Evolutionary conservation across 2,113 vertebrate genomes (phyloP).

Genomic region (Brachirus orientalis): DNA sequence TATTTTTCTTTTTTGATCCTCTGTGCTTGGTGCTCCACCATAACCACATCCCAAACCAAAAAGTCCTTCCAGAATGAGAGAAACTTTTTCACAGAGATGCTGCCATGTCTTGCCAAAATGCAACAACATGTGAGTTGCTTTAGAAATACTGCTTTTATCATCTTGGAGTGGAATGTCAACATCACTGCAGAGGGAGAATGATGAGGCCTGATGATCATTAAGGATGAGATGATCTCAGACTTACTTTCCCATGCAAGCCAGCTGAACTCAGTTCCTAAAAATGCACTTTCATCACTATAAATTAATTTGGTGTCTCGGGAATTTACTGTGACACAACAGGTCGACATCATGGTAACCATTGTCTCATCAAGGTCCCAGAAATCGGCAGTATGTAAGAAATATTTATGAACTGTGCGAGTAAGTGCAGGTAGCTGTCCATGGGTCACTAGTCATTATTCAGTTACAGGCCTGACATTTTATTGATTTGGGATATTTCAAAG

Average conservation of each 20-base stretch:
- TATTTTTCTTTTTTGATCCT: background rate
- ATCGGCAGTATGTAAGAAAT: slow-evolving; percentile 18
- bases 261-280: background rate
- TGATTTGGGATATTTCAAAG: slow-evolving; percentile 39
- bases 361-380: slow-evolving; percentile 21
- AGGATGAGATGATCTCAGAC: too few species aligned
- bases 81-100: background rate
- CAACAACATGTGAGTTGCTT: background rate
- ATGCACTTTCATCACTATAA: too few species aligned
- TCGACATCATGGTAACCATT: slow-evolving; percentile 16
- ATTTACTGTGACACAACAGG: too few species aligned
- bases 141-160: slow-evolving; percentile 6
- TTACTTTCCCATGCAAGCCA: slow-evolving; percentile 10
- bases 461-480: slow-evolving; percentile 24
- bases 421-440: slow-evolving; percentile 26
- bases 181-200: slow-evolving; percentile 10
- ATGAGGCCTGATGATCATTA: too few species aligned
- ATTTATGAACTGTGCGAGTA: slow-evolving; percentile 27
- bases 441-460: slow-evolving; percentile 30
- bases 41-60: background rate
- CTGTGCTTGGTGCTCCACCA: background rate
- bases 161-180: background rate
- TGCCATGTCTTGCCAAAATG: background rate
- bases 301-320: slow-evolving; percentile 3
- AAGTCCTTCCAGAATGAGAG: background rate